These are phyloP conservation scores for Leuctra nigra DNA, from an alignment of 2,888 invertebrate species.

Conservation along the genomic window DNA sequence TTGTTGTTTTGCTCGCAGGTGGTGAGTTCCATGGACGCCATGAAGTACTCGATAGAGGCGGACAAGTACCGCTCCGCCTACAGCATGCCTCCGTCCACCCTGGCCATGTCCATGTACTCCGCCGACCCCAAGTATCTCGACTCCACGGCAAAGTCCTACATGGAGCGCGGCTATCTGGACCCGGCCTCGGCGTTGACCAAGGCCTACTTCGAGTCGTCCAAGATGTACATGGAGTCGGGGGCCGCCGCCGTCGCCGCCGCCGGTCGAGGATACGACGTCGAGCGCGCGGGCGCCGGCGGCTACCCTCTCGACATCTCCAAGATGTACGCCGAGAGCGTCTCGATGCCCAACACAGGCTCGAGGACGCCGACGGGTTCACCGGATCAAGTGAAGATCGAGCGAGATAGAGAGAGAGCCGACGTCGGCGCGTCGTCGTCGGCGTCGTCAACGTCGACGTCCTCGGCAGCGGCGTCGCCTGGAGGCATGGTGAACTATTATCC, in stretches of 20 bases:
- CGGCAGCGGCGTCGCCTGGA: conserved; percentile 57
- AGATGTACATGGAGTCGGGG: conserved; percentile 54
- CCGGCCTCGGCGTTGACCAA: conserved; percentile 59
- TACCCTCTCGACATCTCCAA: conserved; percentile 60
- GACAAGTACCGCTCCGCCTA: conserved; percentile 69
- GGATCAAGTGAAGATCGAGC: conserved; percentile 34
- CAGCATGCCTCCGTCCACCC: conserved; percentile 50
- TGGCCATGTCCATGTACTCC: conserved; percentile 64
- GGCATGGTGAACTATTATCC: conserved; percentile 50
- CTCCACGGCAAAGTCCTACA: conserved; percentile 48
- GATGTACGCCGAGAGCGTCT: conserved; percentile 54
- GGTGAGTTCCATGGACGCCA: conserved; percentile 66
- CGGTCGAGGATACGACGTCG: conserved; percentile 27
- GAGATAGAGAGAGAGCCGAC: conserved; percentile 31
- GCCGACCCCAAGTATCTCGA: conserved; percentile 62
- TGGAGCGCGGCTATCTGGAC: conserved; percentile 61
- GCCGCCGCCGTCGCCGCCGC: conserved; percentile 33
- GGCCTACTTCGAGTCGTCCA: conserved; percentile 61
- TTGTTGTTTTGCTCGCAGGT: conserved; percentile 48
- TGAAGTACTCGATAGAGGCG: conserved; percentile 71
- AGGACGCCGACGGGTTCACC: conserved; percentile 51
- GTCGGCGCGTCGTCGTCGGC: conserved; percentile 46
- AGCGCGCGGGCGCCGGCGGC: conserved; percentile 33
- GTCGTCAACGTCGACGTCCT: conserved; percentile 52
- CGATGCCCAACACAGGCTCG: conserved; percentile 37